Percentiles rank a stretch among this genome's conserved stretches.
phyloP scores from a whole-genome alignment of 2,888 invertebrate genomes.

The Caenorhabditis zanzibari region DNA sequence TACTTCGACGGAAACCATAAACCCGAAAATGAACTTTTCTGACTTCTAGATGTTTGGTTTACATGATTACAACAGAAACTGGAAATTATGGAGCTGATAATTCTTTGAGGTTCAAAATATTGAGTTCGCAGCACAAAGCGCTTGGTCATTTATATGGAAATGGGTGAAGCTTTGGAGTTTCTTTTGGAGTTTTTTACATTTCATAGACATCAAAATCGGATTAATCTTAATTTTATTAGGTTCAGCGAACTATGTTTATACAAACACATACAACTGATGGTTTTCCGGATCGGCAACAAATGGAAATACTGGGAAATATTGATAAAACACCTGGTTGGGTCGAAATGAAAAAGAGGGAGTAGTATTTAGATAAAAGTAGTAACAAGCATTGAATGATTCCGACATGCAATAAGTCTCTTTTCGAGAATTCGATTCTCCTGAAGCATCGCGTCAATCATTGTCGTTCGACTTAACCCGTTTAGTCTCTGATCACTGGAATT shows the following conservation, averaged over 20 bases:
- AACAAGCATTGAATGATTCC: conserved; percentile 86
- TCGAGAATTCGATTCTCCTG: conserved; percentile 86
- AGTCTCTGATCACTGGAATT: conserved; percentile 56
- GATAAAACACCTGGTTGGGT: conserved; percentile 30
- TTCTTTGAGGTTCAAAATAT: too few species aligned
- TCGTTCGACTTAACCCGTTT: conserved; percentile 67
- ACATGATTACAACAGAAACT: too few species aligned
- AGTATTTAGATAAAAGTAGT: conserved; percentile 85
- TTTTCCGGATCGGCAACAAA: conserved; percentile 16
- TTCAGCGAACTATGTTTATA: conserved; percentile 19
- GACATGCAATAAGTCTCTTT: conserved; percentile 86
- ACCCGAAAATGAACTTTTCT: too few species aligned
- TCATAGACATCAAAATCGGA: too few species aligned
- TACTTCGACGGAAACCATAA: too few species aligned
- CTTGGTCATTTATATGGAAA: too few species aligned
- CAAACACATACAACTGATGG: conserved; percentile 21
- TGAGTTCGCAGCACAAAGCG: too few species aligned
- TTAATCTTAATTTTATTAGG: neutral
- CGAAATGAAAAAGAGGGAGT: neutral
- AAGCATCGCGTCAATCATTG: conserved; percentile 69
- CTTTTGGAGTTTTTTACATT: too few species aligned
- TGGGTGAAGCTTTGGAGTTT: too few species aligned
- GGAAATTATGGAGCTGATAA: too few species aligned
- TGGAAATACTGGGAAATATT: conserved; percentile 41
- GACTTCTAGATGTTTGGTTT: too few species aligned